These are phyloP conservation scores for Bradysia coprophila DNA, from an alignment of 1,140 invertebrate genomes.

Conservation along the genomic window DNA sequence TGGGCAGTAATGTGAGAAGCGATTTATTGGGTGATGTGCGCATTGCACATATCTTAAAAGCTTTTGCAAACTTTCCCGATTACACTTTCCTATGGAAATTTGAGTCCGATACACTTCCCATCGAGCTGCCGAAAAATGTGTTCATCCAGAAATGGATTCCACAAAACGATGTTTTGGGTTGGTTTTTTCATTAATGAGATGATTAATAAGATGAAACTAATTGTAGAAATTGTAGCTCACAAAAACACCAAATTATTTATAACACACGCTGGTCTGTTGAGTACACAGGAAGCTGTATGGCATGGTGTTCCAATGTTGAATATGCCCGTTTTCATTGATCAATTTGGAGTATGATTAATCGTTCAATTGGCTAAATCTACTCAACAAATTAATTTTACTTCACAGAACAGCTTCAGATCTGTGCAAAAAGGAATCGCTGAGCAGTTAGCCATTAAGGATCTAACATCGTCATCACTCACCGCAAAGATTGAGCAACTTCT, in stretches of 20 bases:
- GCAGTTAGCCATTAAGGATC: conserved; percentile 7
- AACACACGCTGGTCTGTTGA: conserved; percentile 24
- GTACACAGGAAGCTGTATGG: conserved; percentile 25
- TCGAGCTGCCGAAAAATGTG: conserved; percentile 24
- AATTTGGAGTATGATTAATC: conserved; percentile 6
- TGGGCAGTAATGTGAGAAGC: conserved; percentile 25
- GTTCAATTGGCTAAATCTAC: neutral
- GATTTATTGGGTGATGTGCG: conserved; percentile 14
- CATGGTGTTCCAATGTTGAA: conserved; percentile 27
- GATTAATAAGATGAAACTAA: too few relatives aligned
- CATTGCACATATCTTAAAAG: conserved; percentile 17
- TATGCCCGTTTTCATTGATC: conserved; percentile 27
- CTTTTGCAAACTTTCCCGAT: conserved; percentile 19
- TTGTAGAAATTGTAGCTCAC: too few relatives aligned
- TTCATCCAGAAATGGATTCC: conserved; percentile 20
- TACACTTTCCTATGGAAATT: conserved; percentile 26
- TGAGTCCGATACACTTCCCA: conserved; percentile 8
- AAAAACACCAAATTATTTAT: conserved; percentile 8
- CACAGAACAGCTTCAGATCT: conserved; percentile 7
- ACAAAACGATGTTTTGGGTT: conserved; percentile 26
- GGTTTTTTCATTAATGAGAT: too few relatives aligned
- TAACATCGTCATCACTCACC: conserved; percentile 3
- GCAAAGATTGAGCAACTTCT: neutral
- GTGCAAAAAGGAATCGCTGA: conserved; percentile 4
- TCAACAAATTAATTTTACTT: neutral